Percentiles rank a stretch among this genome's conserved stretches.
Evolutionary conservation across 2,797 vertebrate species (phyloP).

Genomic region (Synaphobranchus kaupii): DNA sequence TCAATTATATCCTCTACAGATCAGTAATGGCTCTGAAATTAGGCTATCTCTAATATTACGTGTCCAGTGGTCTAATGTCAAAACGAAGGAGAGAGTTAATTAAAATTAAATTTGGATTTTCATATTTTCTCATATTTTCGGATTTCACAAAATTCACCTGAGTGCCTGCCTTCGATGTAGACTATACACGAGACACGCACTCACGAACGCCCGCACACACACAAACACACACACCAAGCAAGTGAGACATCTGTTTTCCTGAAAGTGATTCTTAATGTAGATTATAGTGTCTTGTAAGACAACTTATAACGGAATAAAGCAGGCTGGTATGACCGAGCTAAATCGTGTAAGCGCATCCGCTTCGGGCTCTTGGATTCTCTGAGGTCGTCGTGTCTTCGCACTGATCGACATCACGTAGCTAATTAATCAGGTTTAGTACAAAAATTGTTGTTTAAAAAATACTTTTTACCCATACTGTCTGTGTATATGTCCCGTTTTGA

Average conservation of each 20-base stretch:
- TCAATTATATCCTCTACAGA: constrained; percentile 17
- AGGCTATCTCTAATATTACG: background rate
- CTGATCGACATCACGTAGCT: constrained; percentile 80
- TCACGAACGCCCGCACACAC: background rate
- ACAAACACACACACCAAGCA: constrained; percentile 19
- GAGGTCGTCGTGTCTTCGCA: constrained; percentile 80
- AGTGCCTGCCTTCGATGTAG: background rate
- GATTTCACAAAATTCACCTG: background rate
- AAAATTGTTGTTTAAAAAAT: constrained; percentile 57
- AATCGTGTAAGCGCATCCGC: constrained; percentile 73
- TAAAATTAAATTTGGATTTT: background rate
- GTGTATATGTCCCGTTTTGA: background rate
- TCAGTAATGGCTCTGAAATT: constrained; percentile 25
- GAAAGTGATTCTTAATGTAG: constrained; percentile 26
- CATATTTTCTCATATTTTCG: background rate
- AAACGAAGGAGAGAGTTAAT: background rate
- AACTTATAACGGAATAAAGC: constrained; percentile 9
- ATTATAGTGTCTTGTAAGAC: constrained; percentile 30
- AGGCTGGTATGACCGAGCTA: constrained; percentile 57
- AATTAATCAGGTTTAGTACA: constrained; percentile 81
- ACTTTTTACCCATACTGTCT: constrained; percentile 25
- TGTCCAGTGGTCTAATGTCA: background rate
- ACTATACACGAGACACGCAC: background rate
- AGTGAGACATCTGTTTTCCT: constrained; percentile 28
- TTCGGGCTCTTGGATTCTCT: constrained; percentile 77